phyloP scores from a whole-genome alignment of 35 echinoderm and acorn worm genomes.

The Heliocidaris tuberculata region DNA sequence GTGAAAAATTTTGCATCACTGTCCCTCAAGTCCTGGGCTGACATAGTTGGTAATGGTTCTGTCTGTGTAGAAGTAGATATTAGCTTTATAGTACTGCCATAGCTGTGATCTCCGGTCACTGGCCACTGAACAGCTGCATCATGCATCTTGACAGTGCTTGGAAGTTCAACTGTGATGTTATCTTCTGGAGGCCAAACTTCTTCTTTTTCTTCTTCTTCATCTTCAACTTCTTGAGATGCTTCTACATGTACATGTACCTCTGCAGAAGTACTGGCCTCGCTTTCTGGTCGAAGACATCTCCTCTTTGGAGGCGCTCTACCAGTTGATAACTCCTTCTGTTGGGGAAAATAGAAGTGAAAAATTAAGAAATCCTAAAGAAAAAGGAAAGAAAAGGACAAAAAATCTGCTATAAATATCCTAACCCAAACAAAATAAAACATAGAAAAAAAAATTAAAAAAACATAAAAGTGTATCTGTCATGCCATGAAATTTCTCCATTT shows the following conservation, averaged over 20 bases:
- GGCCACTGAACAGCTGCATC: background rate
- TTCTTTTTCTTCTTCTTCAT: background rate
- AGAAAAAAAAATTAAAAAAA: too few relatives aligned
- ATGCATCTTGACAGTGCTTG: background rate
- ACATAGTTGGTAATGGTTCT: too few relatives aligned
- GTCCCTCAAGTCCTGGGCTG: too few relatives aligned
- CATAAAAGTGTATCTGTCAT: too few relatives aligned
- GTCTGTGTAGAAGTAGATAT: constrained; percentile 24
- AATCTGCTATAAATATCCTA: too few relatives aligned
- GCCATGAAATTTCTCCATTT: too few relatives aligned
- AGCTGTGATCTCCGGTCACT: background rate
- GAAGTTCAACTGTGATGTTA: background rate
- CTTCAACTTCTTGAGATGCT: background rate
- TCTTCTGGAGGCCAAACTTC: background rate
- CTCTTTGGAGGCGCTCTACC: background rate
- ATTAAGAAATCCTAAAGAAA: background rate
- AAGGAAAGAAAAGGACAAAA: too few relatives aligned
- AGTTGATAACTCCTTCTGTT: background rate
- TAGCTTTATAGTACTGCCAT: background rate
- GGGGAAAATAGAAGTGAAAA: background rate
- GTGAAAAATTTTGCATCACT: constrained; percentile 51
- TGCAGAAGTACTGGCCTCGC: background rate
- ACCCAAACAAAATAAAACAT: too few relatives aligned
- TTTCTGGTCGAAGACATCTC: background rate
- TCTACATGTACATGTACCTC: background rate